These are phyloP conservation scores for Nothocercus nigrocapillus DNA, from an alignment of 2,113 vertebrate species.

Conservation along the genomic window DNA sequence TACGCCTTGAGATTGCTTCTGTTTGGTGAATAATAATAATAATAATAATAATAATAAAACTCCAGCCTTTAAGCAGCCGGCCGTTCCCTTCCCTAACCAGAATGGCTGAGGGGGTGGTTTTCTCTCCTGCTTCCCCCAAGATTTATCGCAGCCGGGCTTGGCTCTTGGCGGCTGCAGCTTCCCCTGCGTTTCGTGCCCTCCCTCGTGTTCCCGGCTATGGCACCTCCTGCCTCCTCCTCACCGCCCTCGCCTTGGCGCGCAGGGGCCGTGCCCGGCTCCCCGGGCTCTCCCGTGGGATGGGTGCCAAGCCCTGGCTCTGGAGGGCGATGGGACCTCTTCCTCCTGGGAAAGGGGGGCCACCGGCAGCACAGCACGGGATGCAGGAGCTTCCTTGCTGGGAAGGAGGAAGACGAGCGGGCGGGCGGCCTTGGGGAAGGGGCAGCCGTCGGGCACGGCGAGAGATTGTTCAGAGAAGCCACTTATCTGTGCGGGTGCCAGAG, in stretches of 20 bases:
- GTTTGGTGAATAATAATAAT: neutral
- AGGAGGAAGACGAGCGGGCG: neutral
- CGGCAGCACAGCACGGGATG: neutral
- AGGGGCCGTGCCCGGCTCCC: neutral
- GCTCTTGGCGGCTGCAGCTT: neutral
- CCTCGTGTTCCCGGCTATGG: neutral
- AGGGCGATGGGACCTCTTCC: accelerated
- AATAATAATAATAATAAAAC: neutral
- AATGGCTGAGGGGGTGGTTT: neutral
- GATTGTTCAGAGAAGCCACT: neutral
- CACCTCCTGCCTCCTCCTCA: neutral
- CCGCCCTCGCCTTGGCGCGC: neutral
- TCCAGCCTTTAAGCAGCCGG: neutral
- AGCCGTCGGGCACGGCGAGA: neutral
- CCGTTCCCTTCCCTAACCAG: neutral
- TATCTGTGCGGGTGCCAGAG: too few relatives aligned
- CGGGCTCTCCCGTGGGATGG: neutral
- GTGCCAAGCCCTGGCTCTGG: neutral
- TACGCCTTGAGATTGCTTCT: neutral
- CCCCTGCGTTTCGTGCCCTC: neutral
- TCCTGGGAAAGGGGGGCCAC: neutral
- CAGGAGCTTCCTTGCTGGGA: accelerated
- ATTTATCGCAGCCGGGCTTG: neutral
- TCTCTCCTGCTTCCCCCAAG: neutral
- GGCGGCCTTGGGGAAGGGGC: neutral